Percentiles rank a stretch among this genome's conserved stretches.
Evolutionary conservation across 1,140 invertebrate species (phyloP).

Genomic region (Nylanderia fulva): DNA sequence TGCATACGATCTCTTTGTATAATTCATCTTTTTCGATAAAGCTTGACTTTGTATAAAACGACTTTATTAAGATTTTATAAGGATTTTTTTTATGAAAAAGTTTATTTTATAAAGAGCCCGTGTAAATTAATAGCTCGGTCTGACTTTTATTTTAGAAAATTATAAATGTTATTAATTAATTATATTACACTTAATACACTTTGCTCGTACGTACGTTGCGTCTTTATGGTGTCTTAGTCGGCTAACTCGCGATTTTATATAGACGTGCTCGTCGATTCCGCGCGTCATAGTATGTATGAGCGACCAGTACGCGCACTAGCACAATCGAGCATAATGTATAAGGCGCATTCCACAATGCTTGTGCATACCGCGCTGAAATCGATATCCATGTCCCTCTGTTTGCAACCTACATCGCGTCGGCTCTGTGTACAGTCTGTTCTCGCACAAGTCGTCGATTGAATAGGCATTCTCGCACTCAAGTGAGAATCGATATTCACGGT

Average conservation of each 20-base stretch:
- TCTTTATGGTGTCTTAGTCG: neutral
- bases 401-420: slow-evolving; percentile 83
- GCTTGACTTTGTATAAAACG: no score
- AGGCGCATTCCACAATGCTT: slow-evolving; percentile 84
- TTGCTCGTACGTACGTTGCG: neutral
- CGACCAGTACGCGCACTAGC: neutral
- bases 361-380: slow-evolving; percentile 84
- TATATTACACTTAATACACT: slow-evolving; percentile 5
- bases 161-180: neutral
- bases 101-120: no score
- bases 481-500: neutral
- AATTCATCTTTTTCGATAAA: no score
- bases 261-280: slow-evolving; percentile 5
- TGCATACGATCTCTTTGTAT: no score
- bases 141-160: neutral
- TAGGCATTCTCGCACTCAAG: neutral
- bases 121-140: neutral
- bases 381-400: slow-evolving; percentile 83
- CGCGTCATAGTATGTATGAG: neutral
- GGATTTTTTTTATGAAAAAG: no score
- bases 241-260: slow-evolving; percentile 23
- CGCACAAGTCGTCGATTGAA: neutral
- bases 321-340: slow-evolving; percentile 75
- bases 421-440: slow-evolving; percentile 17
- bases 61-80: no score